Percentiles rank a stretch among this genome's conserved stretches.
phyloP scores from a whole-genome alignment of 2,888 invertebrate genomes.

The Drosophila monieri region DNA sequence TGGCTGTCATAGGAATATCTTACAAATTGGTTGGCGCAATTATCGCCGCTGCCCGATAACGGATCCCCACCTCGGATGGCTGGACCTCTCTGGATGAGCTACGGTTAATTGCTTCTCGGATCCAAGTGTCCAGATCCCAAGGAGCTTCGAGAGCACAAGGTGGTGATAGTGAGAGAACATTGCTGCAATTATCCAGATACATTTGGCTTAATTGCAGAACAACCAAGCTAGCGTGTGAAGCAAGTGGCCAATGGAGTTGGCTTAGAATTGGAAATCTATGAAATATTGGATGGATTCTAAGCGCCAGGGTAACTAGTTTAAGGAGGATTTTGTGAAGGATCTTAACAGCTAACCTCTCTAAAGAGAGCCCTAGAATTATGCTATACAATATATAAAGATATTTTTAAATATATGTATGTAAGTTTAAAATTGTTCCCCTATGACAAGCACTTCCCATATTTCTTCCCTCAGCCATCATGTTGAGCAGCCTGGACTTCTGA shows the following conservation, averaged over 20 bases:
- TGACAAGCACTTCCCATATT: not conserved
- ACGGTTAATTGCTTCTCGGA: constrained; percentile 64
- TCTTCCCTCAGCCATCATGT: not conserved
- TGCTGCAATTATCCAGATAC: constrained; percentile 59
- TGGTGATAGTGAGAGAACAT: constrained; percentile 43
- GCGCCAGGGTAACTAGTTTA: not conserved
- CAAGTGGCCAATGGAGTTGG: constrained; percentile 6
- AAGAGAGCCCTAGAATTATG: no score
- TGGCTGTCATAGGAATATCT: constrained; percentile 54
- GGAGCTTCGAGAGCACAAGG: constrained; percentile 5
- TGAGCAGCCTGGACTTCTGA: constrained; percentile 31
- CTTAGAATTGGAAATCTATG: not conserved
- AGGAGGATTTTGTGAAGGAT: not conserved
- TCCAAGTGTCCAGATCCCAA: constrained; percentile 4
- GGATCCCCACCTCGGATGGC: constrained; percentile 42
- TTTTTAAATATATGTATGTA: no score
- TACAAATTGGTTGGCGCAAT: constrained; percentile 71
- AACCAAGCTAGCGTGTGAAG: constrained; percentile 38
- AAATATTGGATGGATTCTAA: not conserved
- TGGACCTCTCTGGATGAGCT: constrained; percentile 50
- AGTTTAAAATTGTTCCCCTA: no score
- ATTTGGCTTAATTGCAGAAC: constrained; percentile 58
- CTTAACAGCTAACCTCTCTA: not conserved
- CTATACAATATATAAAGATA: no score
- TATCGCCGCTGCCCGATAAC: constrained; percentile 66